phyloP scores from a whole-genome alignment of 2,888 invertebrate genomes.

The Coelogynopora nodosa region DNA sequence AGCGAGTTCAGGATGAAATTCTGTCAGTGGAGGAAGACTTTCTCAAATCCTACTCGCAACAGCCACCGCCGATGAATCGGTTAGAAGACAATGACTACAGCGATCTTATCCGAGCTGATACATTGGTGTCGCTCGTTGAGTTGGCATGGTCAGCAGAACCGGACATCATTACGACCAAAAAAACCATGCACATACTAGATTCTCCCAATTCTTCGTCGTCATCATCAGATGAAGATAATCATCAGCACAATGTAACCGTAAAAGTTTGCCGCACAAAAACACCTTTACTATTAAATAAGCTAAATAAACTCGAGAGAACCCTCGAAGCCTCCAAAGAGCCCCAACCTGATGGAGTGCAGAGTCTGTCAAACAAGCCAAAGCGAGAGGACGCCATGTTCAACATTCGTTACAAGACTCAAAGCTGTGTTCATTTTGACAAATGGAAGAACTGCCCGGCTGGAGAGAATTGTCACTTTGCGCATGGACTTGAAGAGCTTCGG shows the following conservation, averaged over 20 bases:
- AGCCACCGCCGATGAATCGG: not conserved
- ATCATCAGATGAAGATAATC: not conserved
- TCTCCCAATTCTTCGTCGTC: not conserved
- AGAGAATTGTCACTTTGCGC: slow-evolving; percentile 44
- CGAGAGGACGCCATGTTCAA: slow-evolving; percentile 43
- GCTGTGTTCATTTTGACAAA: slow-evolving; percentile 43
- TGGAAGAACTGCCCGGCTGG: slow-evolving; percentile 41
- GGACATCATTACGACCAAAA: not conserved
- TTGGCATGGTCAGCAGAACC: slow-evolving; percentile 17
- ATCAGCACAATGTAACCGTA: no score
- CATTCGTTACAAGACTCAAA: slow-evolving; percentile 44
- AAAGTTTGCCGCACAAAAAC: no score
- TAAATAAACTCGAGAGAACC: not conserved
- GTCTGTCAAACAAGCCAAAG: slow-evolving; percentile 8
- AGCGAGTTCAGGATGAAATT: slow-evolving; percentile 5
- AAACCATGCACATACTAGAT: not conserved
- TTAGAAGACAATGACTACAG: not conserved
- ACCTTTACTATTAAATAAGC: no score
- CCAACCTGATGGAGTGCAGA: not conserved
- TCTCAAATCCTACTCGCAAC: slow-evolving; percentile 29
- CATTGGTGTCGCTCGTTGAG: slow-evolving; percentile 33
- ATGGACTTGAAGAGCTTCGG: slow-evolving; percentile 44
- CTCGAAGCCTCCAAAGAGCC: not conserved
- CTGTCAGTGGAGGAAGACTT: slow-evolving; percentile 38
- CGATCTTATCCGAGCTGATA: slow-evolving; percentile 30